phyloP scores from a whole-genome alignment of 2,113 vertebrate species.

The Platichthys stellatus region DNA sequence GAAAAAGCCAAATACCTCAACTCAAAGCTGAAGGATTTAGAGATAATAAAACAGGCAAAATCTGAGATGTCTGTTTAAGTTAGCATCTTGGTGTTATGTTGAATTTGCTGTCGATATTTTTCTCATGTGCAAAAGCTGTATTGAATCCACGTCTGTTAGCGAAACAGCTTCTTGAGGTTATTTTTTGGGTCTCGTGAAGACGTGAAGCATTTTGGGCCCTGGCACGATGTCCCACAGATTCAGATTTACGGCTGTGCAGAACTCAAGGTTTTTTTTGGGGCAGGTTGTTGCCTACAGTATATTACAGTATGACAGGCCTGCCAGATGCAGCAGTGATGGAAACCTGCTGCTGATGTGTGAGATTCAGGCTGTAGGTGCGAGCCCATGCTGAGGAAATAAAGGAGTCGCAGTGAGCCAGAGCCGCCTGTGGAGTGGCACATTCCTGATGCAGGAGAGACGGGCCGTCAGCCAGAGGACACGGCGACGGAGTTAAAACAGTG shows the following conservation, averaged over 20 bases:
- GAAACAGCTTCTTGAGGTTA: too few species aligned
- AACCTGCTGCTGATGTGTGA: conserved; percentile 74
- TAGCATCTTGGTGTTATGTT: neutral
- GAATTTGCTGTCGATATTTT: neutral
- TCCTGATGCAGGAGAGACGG: conserved; percentile 37
- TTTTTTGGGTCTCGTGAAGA: too few species aligned
- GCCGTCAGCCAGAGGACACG: conserved; percentile 9
- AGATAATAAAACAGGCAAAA: neutral
- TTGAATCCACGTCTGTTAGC: neutral
- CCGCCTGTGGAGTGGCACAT: conserved; percentile 49
- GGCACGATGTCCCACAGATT: too few species aligned
- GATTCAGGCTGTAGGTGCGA: conserved; percentile 62
- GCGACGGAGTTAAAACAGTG: conserved; percentile 8
- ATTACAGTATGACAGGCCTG: conserved; percentile 17
- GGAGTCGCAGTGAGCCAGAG: conserved; percentile 38
- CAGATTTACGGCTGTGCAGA: conserved; percentile 1
- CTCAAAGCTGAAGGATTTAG: neutral
- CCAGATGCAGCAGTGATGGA: conserved; percentile 50
- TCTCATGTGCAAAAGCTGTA: neutral
- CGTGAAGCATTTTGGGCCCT: too few species aligned
- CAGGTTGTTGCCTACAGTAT: neutral
- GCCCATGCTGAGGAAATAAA: conserved; percentile 50
- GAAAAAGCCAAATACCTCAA: neutral
- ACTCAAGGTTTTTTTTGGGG: conserved; percentile 1
- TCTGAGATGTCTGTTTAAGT: neutral